A percentile compares a stretch with the other conserved stretches of the same genome.
Evolutionary conservation across 2,888 invertebrate species (phyloP).

Genomic region (Drosophila fulvimacula): DNA sequence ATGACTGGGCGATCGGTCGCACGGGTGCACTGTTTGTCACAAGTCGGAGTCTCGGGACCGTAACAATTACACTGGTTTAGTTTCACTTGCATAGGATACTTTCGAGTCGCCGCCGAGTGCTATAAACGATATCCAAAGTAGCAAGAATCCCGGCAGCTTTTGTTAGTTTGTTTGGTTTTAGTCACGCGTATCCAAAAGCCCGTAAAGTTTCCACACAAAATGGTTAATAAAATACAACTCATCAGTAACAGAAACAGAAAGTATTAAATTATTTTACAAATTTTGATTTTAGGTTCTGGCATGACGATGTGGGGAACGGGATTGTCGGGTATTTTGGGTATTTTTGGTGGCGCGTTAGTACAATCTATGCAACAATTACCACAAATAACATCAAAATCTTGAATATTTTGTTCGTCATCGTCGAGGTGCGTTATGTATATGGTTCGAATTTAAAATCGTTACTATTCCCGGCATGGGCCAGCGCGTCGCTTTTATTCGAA

Average conservation of each 20-base stretch:
- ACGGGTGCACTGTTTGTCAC: slow-evolving; percentile 54
- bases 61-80: slow-evolving; percentile 56
- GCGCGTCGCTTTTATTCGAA: slow-evolving; percentile 78
- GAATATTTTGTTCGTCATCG: slow-evolving; percentile 82
- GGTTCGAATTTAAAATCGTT: slow-evolving; percentile 83
- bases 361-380: slow-evolving; percentile 80
- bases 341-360: slow-evolving; percentile 30
- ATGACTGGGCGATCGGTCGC: slow-evolving; percentile 20
- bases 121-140: slow-evolving; percentile 75
- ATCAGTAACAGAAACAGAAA: slow-evolving; percentile 53
- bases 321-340: slow-evolving; percentile 30
- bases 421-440: slow-evolving; percentile 67
- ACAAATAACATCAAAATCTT: slow-evolving; percentile 81
- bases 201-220: slow-evolving; percentile 60
- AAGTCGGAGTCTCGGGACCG: slow-evolving; percentile 43
- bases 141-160: slow-evolving; percentile 73
- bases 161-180: slow-evolving; percentile 56
- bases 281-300: slow-evolving; percentile 28
- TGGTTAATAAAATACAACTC: slow-evolving; percentile 65
- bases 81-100: slow-evolving; percentile 77
- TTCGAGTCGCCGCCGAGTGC: slow-evolving; percentile 62
- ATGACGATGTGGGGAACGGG: slow-evolving; percentile 26
- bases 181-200: slow-evolving; percentile 57
- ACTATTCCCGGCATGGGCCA: slow-evolving; percentile 69
- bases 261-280: slow-evolving; percentile 17